A percentile compares a stretch with the other conserved stretches of the same genome.
These are phyloP conservation scores for Habrosyne pyritoides DNA, from an alignment of 2,888 invertebrate species.

Conservation along the genomic window DNA sequence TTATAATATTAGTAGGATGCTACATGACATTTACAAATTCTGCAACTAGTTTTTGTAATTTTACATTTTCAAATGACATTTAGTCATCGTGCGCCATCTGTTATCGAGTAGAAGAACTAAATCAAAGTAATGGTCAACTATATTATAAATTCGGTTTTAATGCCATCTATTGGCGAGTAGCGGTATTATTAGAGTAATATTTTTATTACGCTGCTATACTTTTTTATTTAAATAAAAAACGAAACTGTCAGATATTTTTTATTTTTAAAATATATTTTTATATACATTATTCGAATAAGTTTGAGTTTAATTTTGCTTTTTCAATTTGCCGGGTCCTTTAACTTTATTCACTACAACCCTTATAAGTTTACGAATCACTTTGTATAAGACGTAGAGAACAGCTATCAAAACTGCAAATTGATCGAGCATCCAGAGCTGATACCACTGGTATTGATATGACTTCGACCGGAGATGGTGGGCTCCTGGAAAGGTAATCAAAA, in stretches of 20 bases:
- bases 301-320: slow-evolving; percentile 5
- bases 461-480: slow-evolving; percentile 55
- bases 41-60: too few species aligned
- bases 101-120: not conserved
- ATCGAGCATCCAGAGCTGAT: slow-evolving; percentile 56
- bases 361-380: slow-evolving; percentile 22
- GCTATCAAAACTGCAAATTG: slow-evolving; percentile 34
- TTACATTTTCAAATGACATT: not conserved
- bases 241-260: too few species aligned
- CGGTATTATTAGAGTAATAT: too few species aligned
- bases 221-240: too few species aligned
- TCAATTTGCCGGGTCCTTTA: slow-evolving; percentile 6
- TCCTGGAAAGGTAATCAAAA: slow-evolving; percentile 41
- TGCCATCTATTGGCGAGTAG: not conserved
- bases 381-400: slow-evolving; percentile 20
- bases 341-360: not conserved
- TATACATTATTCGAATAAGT: too few species aligned
- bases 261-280: too few species aligned
- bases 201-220: too few species aligned
- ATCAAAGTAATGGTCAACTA: not conserved
- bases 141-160: too few species aligned
- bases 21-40: too few species aligned
- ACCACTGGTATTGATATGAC: slow-evolving; percentile 48
- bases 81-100: not conserved
- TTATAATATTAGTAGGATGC: too few species aligned